phyloP scores from a whole-genome alignment of 2,113 vertebrate genomes.

The Antennarius striatus region DNA sequence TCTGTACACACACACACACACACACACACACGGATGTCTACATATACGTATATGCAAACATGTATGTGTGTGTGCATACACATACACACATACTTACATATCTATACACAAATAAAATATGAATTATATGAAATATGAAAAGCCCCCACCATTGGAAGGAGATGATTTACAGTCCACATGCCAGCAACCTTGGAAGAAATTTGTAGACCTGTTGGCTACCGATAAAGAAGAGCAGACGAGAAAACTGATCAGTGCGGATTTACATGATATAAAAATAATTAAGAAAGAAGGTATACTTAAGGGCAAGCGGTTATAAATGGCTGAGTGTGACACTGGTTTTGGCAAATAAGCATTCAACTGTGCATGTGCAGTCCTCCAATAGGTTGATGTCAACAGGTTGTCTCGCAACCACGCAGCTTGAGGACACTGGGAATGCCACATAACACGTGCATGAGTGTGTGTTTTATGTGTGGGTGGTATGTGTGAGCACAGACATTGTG shows the following conservation, averaged over 20 bases:
- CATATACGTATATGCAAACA: too few relatives aligned
- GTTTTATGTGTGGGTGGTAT: slow-evolving; percentile 6
- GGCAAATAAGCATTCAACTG: slow-evolving; percentile 72
- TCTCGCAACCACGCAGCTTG: slow-evolving; percentile 66
- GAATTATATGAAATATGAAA: slow-evolving; percentile 31
- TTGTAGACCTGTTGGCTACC: slow-evolving; percentile 42
- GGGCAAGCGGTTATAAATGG: slow-evolving; percentile 81
- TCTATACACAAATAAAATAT: slow-evolving; percentile 73
- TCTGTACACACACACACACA: too few relatives aligned
- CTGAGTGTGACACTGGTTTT: slow-evolving; percentile 79
- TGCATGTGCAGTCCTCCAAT: slow-evolving; percentile 52
- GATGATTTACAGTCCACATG: slow-evolving; percentile 45
- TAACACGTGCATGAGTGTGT: slow-evolving; percentile 38
- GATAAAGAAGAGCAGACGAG: slow-evolving; percentile 58
- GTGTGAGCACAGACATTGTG: neutral
- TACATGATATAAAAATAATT: slow-evolving; percentile 76
- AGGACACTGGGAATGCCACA: slow-evolving; percentile 55
- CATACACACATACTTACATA: slow-evolving; percentile 19
- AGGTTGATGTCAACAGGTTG: slow-evolving; percentile 51
- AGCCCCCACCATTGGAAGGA: slow-evolving; percentile 43
- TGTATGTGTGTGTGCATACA: too few relatives aligned
- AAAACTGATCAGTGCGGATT: slow-evolving; percentile 71
- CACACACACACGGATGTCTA: too few relatives aligned
- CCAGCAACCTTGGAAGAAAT: slow-evolving; percentile 67
- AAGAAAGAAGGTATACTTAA: slow-evolving; percentile 73